These are phyloP conservation scores for Caenorhabditis sp. DNA, from an alignment of 2,888 invertebrate species.

Conservation along the genomic window DNA sequence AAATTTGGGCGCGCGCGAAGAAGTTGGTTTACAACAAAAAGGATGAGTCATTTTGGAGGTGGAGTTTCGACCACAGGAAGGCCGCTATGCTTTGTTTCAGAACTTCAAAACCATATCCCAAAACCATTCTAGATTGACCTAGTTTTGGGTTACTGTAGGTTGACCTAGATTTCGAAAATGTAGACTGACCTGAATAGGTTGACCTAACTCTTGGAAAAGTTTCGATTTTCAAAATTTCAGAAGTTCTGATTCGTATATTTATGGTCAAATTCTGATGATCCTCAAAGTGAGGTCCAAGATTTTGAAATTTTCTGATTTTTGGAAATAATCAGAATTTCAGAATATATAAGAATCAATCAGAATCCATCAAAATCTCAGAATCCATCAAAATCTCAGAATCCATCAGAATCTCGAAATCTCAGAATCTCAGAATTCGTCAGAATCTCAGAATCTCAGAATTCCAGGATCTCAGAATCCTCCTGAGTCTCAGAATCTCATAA, in stretches of 20 bases:
- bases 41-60: too few species aligned
- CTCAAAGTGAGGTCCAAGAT: neutral
- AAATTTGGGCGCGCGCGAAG: conserved; percentile 57
- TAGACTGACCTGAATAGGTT: too few species aligned
- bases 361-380: neutral
- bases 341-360: too few species aligned
- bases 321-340: too few species aligned
- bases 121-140: neutral
- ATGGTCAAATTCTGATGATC: conserved; percentile 11
- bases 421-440: neutral
- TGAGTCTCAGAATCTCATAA: neutral
- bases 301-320: too few species aligned
- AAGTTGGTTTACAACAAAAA: conserved; percentile 3
- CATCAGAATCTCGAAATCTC: neutral
- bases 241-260: too few species aligned
- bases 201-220: too few species aligned
- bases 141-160: neutral
- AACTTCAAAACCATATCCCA: neutral
- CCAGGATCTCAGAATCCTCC: too few species aligned
- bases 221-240: neutral
- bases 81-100: too few species aligned
- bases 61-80: too few species aligned
- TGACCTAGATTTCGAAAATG: too few species aligned
- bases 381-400: neutral
- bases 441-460: too few species aligned